phyloP scores from a whole-genome alignment of 1,140 invertebrate genomes.

The Ericerus pela region DNA sequence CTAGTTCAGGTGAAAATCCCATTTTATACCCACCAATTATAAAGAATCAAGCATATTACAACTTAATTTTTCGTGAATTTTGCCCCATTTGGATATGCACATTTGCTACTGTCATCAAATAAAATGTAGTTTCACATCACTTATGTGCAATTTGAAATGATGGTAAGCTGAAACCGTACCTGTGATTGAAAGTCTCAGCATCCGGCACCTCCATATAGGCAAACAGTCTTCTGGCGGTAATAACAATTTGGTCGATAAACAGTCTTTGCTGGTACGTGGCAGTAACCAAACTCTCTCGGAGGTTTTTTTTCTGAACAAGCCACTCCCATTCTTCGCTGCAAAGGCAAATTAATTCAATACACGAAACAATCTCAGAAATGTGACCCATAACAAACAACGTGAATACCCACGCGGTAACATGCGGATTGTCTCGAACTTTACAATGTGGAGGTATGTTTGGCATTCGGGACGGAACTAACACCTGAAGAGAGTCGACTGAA shows the following conservation, averaged over 20 bases:
- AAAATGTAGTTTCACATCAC: too few relatives aligned
- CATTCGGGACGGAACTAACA: conserved; percentile 79
- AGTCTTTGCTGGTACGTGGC: conserved; percentile 53
- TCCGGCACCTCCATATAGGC: conserved; percentile 59
- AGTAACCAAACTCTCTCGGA: conserved; percentile 12
- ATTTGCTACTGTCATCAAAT: too few relatives aligned
- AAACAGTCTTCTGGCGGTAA: conserved; percentile 53
- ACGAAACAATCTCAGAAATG: too few relatives aligned
- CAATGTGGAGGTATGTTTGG: conserved; percentile 87
- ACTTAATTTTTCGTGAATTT: too few relatives aligned
- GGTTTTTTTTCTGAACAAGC: conserved; percentile 33
- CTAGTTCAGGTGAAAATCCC: too few relatives aligned
- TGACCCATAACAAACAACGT: too few relatives aligned
- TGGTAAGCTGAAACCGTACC: too few relatives aligned
- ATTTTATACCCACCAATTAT: too few relatives aligned
- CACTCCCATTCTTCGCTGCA: conserved; percentile 82
- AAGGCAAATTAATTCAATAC: too few relatives aligned
- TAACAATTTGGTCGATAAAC: conserved; percentile 57
- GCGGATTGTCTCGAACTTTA: conserved; percentile 83
- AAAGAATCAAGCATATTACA: too few relatives aligned
- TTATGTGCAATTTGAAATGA: too few relatives aligned
- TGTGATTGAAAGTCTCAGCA: conserved; percentile 49
- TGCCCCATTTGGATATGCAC: too few relatives aligned
- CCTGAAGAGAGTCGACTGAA: conserved; percentile 80
- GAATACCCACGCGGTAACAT: conserved; percentile 76